Percentiles rank a stretch among this genome's conserved stretches.
Evolutionary conservation across 92 coral and sea anemone genomes (phyloP).

Genomic region (Porites cylindrica): DNA sequence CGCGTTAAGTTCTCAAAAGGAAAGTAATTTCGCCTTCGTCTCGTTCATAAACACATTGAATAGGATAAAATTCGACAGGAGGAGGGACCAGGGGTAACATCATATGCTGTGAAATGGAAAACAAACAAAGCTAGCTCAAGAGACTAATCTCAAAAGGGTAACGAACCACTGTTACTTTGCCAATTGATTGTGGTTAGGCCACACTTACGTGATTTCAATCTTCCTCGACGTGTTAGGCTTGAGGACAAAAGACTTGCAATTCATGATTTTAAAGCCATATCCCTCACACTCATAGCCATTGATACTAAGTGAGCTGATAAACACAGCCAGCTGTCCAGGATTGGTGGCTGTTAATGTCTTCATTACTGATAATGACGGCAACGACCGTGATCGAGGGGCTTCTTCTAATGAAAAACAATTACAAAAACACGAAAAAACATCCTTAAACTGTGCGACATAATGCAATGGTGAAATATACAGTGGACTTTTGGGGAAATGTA

Average conservation of each 20-base stretch:
- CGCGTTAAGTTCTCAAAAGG: no score
- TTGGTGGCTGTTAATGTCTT: constrained; percentile 93
- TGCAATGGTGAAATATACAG: no score
- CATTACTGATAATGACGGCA: constrained; percentile 90
- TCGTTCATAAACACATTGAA: no score
- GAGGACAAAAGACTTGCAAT: constrained; percentile 94
- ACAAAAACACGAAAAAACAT: not conserved
- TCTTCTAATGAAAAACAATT: constrained; percentile 51
- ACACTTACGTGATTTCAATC: constrained; percentile 96
- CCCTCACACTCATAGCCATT: constrained; percentile 98
- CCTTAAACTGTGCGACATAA: not conserved
- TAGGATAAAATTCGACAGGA: no score
- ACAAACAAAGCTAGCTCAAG: no score
- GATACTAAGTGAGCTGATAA: constrained; percentile 90
- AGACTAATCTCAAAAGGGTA: not conserved
- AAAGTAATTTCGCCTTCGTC: no score
- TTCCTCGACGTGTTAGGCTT: constrained; percentile 93
- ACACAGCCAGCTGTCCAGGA: constrained; percentile 97
- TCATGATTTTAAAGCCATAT: constrained; percentile 96
- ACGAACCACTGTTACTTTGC: not conserved
- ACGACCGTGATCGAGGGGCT: constrained; percentile 75
- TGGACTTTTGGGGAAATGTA: no score
- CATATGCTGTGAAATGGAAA: no score
- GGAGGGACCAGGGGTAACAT: no score
- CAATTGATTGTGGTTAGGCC: not conserved